Evolutionary conservation across 2,888 invertebrate genomes (phyloP), one percentile per base, ranked within the genome.

Genomic region (Eledona agricola): DNA sequence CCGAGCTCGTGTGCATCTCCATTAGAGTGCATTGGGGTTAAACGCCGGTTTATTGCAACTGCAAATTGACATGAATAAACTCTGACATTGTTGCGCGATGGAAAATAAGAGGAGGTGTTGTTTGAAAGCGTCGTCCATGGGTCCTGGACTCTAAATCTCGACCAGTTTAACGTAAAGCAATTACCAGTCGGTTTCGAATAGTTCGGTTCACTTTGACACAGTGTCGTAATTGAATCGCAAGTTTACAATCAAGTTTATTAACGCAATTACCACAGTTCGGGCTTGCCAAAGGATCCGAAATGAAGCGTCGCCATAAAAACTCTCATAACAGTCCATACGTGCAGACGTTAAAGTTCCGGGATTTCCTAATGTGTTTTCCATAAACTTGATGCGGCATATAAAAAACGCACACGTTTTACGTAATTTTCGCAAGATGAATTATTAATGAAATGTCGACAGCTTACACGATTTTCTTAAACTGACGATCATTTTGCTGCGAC

Each of bases 161-260:
- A 25, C 15, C 4, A 23, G 38, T 38, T 38, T 25, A 31, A 38
- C 9, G 9, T 6, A 7, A 6, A 16, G 15, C 38, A 15, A 25
- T 38, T 25, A 38, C 38, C 25, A 23, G 13, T 26, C 38, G 9
- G 26, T 15, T 38, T 16, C 16, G 15, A 15, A 17, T 25, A 25
- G 38, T 38, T 38, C 26, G 22, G 23, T 15, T 7, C 23, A 23
- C 15, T 23, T 7, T 37, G 37, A 23, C n/a, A 37, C 25, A 38
- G 16, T 25, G 38, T 38, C 7, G 38, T 38, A 38, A 25, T 25
- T 26, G 25, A 16, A 32, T 32, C 10, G 32, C 32, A 32, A 40
- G 15, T 38, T 23, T 31, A 31, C 20, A 7, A 20, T 40, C 31
- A n/a, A 29, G 29, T 42, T 29, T 42, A 42, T 42, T 29, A 15